These are phyloP conservation scores for Lottia gigantea DNA, from an alignment of 2,888 invertebrate genomes.

Conservation along the genomic window DNA sequence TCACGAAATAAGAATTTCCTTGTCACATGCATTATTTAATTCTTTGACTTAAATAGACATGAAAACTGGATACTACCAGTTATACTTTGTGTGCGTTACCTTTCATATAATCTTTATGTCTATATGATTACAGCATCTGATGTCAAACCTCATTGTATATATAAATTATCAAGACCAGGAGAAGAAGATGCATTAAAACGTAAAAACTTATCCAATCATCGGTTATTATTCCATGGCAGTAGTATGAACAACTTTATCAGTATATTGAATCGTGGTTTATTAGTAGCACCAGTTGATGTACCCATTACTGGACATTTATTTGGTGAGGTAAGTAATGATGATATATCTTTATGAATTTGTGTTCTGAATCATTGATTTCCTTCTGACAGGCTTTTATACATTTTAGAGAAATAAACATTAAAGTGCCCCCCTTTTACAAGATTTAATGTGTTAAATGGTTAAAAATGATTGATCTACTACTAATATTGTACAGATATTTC, in stretches of 20 bases:
- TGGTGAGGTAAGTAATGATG: conserved; percentile 64
- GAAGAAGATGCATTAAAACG: conserved; percentile 51
- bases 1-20: too few relatives aligned
- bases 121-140: too few relatives aligned
- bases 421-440: not conserved
- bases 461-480: too few relatives aligned
- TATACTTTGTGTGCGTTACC: too few relatives aligned
- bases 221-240: conserved; percentile 71
- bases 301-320: conserved; percentile 67
- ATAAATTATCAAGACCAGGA: conserved; percentile 55
- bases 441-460: too few relatives aligned
- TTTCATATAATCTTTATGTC: too few relatives aligned
- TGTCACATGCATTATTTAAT: not conserved
- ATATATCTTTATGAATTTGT: not conserved
- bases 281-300: conserved; percentile 69
- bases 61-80: too few relatives aligned
- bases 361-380: not conserved
- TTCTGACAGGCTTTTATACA: not conserved
- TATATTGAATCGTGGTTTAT: conserved; percentile 70
- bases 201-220: conserved; percentile 55
- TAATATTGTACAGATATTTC: too few relatives aligned
- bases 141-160: conserved; percentile 59
- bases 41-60: too few relatives aligned
- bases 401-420: too few relatives aligned
- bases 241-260: conserved; percentile 70